These are phyloP conservation scores for Arenaria interpres DNA, from an alignment of 2,113 vertebrate genomes.

Conservation along the genomic window DNA sequence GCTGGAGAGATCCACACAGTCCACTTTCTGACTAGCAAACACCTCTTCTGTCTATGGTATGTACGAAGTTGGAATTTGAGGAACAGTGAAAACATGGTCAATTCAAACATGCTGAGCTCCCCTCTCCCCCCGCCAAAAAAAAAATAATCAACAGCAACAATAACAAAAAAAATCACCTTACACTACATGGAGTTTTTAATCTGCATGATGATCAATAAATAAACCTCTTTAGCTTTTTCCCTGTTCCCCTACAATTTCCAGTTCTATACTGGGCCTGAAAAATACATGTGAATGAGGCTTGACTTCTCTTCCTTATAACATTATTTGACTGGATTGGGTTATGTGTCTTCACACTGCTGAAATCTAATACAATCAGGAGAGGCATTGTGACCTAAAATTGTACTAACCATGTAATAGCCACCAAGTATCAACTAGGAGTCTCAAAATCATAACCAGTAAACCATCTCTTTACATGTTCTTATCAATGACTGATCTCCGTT, in stretches of 20 bases:
- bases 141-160: no score
- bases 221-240: neutral
- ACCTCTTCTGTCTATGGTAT: neutral
- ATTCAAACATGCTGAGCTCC: neutral
- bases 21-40: neutral
- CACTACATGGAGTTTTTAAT: neutral
- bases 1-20: neutral
- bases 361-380: neutral
- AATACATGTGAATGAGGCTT: neutral
- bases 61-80: neutral
- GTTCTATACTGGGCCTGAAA: neutral
- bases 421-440: neutral
- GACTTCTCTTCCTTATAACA: neutral
- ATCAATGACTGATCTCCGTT: neutral
- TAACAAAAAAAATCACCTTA: neutral
- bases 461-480: neutral
- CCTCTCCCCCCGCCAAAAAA: no score
- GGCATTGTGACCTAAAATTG: neutral
- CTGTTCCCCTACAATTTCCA: neutral
- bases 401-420: neutral
- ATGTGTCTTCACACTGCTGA: neutral
- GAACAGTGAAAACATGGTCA: neutral
- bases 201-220: neutral
- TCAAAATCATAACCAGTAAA: neutral
- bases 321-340: no score